Percentiles rank a stretch among this genome's conserved stretches.
Conservation (phyloP, 30 jellyfish, hydroid and myxozoan genomes). For the Aurelia aurita complex sp. Pacific region DNA sequence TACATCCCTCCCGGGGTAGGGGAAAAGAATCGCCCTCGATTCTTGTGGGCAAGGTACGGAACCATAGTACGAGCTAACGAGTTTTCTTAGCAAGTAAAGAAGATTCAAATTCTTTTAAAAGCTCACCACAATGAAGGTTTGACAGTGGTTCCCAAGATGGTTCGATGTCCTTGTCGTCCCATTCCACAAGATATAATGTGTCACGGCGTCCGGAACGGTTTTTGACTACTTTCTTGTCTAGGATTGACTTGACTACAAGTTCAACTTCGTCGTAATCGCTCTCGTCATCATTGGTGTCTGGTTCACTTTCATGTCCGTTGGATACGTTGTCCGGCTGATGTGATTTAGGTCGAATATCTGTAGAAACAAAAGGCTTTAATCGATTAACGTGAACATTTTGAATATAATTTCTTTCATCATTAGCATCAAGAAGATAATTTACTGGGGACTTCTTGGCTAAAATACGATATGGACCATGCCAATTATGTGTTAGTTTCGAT, state of each 20-base stretch:
- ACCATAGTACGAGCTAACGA: not conserved
- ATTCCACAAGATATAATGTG: slow-evolving; percentile 24
- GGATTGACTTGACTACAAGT: not conserved
- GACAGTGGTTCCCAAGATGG: not conserved
- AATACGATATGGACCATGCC: slow-evolving; percentile 83
- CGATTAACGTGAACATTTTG: slow-evolving; percentile 59
- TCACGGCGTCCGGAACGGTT: slow-evolving; percentile 24
- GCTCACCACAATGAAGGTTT: too few species aligned
- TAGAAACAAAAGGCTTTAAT: slow-evolving; percentile 26
- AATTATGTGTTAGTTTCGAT: slow-evolving; percentile 42
- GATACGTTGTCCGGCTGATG: not conserved
- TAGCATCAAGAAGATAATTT: slow-evolving; percentile 28
- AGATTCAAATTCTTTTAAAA: too few species aligned
- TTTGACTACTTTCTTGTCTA: slow-evolving; percentile 3
- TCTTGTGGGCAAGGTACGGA: not conserved
- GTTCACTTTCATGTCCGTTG: not conserved
- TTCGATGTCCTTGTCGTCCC: slow-evolving; percentile 33
- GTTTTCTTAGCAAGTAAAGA: not conserved
- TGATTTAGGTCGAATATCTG: slow-evolving; percentile 2
- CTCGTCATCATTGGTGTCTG: not conserved
- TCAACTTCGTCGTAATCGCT: slow-evolving; percentile 10
- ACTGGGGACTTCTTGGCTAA: slow-evolving; percentile 55
- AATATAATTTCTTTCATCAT: slow-evolving; percentile 33
- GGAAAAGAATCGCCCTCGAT: not conserved
- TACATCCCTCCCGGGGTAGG: slow-evolving; percentile 4